Base-by-base conservation (phyloP, 2,888 invertebrate species). In the Latheticus oryzae region DNA sequence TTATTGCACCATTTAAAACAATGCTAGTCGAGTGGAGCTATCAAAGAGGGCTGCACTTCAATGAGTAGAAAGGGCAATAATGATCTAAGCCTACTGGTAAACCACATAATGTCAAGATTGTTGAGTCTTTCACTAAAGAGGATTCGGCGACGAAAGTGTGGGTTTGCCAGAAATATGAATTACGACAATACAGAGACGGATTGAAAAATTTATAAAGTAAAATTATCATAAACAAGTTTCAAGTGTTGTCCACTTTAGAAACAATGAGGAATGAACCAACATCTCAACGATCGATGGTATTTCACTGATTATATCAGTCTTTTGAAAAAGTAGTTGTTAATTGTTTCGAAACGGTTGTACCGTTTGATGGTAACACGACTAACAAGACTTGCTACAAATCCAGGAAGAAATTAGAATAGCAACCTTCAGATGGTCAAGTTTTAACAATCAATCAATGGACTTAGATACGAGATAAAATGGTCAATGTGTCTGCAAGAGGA, bases 1-100 rank as follows among this genome's bases (percentile, higher is more conserved):
- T 70, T 70, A 68, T 70, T 67, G 63, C 64, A 63, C 67, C 63
- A 68, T 69, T 66, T 61, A 66, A 68, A 64, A 68, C 70, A 69
- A 69, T 67, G 66, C 66, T 26, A 17, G 30, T 63, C 61, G 52
- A 66, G 66, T 64, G 60, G 47, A 58, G 62, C 58, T 60, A 63
- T 64, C 63, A 63, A 64, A 62, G 60, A 51, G 60, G 64, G 64
- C 53, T 48, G 48, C 35, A 48, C 53, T 24, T 5, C 30, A 19
- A 54, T 28, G 38, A 55, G 47, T 47, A 55, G 48, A 55, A 55
- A 32, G 40, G 55, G 47, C 47, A 53, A 47, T 55, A 55, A 55
- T 55, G 55, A 55, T 48, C 38, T 35, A 9, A 48, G 55, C 47
- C 55, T 55, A 55, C 37, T 42, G 52, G 28, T 52, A 42, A 42